phyloP scores from a whole-genome alignment of 2,113 vertebrate genomes.

The Nycticryphes semicollaris region DNA sequence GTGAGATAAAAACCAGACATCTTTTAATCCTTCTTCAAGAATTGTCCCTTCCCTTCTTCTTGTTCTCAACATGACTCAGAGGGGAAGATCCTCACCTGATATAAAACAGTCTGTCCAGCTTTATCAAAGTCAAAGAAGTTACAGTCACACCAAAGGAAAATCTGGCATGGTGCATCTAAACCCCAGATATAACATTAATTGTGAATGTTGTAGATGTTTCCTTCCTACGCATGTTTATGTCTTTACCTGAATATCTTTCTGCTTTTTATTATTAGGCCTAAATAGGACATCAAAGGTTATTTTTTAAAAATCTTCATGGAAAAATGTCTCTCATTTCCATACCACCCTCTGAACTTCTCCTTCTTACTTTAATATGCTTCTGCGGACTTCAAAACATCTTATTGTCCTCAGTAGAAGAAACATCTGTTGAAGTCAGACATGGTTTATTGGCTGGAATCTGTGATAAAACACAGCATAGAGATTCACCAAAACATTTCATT shows the following conservation, averaged over 20 bases:
- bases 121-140: constrained; percentile 43
- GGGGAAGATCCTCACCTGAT: constrained; percentile 16
- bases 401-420: constrained; percentile 16
- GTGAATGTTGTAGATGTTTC: constrained; percentile 1
- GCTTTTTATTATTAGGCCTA: constrained; percentile 59
- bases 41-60: constrained; percentile 25
- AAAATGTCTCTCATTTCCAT: constrained; percentile 40
- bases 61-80: constrained; percentile 17
- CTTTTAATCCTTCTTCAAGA: constrained; percentile 22
- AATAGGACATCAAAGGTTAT: constrained; percentile 52
- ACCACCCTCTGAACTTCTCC: background rate
- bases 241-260: constrained; percentile 60
- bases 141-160: background rate
- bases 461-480: constrained; percentile 47
- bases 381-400: constrained; percentile 52
- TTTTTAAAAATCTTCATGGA: background rate
- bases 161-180: constrained; percentile 13
- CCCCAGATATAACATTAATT: constrained; percentile 31
- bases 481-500: constrained; percentile 31
- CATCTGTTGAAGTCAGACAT: constrained; percentile 56
- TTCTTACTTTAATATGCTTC: constrained; percentile 63
- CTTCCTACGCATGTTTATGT: constrained; percentile 42
- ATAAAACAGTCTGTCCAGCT: constrained; percentile 43
- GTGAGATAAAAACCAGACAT: constrained; percentile 39
- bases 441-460: constrained; percentile 41